These are phyloP conservation scores for Auanema sp. DNA, from an alignment of 2,888 invertebrate species.

Conservation along the genomic window DNA sequence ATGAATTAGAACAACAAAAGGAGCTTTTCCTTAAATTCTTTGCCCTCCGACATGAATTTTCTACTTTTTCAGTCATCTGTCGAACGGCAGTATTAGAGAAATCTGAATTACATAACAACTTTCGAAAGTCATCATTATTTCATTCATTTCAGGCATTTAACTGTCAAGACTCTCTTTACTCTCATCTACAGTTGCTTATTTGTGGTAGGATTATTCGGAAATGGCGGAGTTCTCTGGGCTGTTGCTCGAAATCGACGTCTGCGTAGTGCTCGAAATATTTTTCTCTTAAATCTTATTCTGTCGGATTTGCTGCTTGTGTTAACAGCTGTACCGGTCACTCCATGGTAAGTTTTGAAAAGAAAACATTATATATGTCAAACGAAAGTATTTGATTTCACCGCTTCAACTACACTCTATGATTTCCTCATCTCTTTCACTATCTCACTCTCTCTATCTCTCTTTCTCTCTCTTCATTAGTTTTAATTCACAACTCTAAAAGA, in stretches of 20 bases:
- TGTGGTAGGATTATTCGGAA: slow-evolving; percentile 57
- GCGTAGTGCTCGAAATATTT: slow-evolving; percentile 63
- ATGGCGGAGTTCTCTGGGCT: slow-evolving; percentile 60
- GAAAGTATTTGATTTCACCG: not conserved
- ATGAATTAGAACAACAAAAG: too few relatives aligned
- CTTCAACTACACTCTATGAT: not conserved
- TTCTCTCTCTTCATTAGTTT: not conserved
- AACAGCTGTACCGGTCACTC: slow-evolving; percentile 62
- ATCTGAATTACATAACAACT: not conserved
- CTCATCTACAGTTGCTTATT: slow-evolving; percentile 56
- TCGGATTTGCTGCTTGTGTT: slow-evolving; percentile 62
- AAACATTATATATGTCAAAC: too few relatives aligned
- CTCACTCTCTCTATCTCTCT: not conserved
- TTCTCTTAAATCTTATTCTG: slow-evolving; percentile 61
- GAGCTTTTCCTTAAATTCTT: too few relatives aligned
- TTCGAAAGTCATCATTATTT: not conserved
- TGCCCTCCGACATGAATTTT: too few relatives aligned
- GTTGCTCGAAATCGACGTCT: slow-evolving; percentile 56
- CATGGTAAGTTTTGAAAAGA: slow-evolving; percentile 41
- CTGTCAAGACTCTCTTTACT: slow-evolving; percentile 52
- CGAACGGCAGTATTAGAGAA: not conserved
- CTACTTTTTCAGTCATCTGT: too few relatives aligned
- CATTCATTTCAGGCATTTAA: slow-evolving; percentile 44
- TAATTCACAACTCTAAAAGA: too few relatives aligned
- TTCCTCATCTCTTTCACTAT: not conserved